Conservation (phyloP, 2,888 invertebrate species). For the Limnephilus rhombicus region DNA sequence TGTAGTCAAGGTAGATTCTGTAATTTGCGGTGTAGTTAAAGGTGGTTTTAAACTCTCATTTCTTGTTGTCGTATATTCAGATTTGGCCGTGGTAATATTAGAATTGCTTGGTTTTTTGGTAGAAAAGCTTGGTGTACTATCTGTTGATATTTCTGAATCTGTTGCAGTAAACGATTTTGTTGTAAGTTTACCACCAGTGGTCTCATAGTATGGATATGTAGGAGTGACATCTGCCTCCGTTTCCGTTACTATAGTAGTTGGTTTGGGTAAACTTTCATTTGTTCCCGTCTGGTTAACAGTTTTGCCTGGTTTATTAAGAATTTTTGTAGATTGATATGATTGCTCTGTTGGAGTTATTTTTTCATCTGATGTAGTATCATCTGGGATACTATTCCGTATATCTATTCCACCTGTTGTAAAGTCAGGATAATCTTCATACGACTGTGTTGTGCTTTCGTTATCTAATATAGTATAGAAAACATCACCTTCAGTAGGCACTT, state of each 20-base stretch:
- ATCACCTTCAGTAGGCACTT: neutral
- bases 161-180: neutral
- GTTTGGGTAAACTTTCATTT: constrained; percentile 2
- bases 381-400: constrained; percentile 24
- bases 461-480: neutral
- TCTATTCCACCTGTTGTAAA: constrained; percentile 45
- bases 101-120: neutral
- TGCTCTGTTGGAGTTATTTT: neutral
- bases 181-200: neutral
- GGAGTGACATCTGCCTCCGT: neutral
- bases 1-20: neutral
- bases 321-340: neutral
- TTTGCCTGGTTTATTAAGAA: neutral
- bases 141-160: constrained; percentile 9
- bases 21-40: neutral
- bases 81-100: neutral
- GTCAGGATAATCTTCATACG: constrained; percentile 32
- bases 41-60: constrained; percentile 10
- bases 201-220: neutral
- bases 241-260: neutral
- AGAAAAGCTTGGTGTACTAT: neutral
- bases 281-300: neutral
- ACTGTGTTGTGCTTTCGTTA: constrained; percentile 24
- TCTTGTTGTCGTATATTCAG: neutral
- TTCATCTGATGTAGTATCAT: neutral